These are phyloP conservation scores for Discoglossus pictus DNA, from an alignment of 2,797 vertebrate genomes.

Conservation along the genomic window DNA sequence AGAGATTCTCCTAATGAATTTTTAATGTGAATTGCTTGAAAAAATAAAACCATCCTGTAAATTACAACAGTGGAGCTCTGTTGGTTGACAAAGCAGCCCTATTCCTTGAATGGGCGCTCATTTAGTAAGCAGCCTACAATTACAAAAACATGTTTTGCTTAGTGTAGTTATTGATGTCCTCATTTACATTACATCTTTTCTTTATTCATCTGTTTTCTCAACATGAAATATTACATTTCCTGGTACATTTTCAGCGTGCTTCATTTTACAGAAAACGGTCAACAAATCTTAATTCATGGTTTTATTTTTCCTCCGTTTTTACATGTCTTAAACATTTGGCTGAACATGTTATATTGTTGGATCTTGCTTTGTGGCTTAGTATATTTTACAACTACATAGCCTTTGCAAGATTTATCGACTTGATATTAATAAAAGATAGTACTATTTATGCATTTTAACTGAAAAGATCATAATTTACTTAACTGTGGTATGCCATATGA, in stretches of 20 bases:
- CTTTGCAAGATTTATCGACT: no score
- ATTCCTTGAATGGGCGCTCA: conserved; percentile 26
- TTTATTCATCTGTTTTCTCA: conserved; percentile 45
- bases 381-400: no score
- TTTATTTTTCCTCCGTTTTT: conserved; percentile 13
- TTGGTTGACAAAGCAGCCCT: conserved; percentile 34
- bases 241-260: background rate
- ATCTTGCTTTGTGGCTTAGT: no score
- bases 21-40: conserved; percentile 41
- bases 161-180: conserved; percentile 33
- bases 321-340: background rate
- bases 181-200: conserved; percentile 35
- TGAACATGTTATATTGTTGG: background rate
- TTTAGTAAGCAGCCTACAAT: conserved; percentile 25
- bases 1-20: conserved; percentile 40
- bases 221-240: conserved; percentile 18
- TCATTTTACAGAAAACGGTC: no score
- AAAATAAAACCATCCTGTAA: conserved; percentile 16
- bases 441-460: no score
- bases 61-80: conserved; percentile 30
- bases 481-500: no score
- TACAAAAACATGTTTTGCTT: conserved; percentile 27
- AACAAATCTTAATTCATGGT: no score
- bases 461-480: no score
- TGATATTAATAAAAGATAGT: no score